Evolutionary conservation across 2,113 vertebrate species (phyloP).

Genomic region (Mobula birostris): DNA sequence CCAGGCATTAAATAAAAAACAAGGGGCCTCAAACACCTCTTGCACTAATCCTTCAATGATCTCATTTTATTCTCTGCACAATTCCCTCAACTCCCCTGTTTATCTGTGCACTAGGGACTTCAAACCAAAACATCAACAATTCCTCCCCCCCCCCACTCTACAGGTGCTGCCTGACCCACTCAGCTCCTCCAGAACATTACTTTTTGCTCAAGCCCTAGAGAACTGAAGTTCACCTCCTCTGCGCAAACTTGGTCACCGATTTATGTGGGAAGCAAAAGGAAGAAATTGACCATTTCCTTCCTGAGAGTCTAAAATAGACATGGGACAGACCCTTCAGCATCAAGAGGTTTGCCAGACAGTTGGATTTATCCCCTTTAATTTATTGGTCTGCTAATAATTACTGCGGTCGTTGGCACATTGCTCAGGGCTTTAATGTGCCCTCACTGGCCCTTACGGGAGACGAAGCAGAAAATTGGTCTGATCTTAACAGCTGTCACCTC

Average conservation of each 20-base stretch:
- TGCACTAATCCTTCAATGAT: too few relatives aligned
- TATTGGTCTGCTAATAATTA: constrained; percentile 2
- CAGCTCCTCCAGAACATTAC: too few relatives aligned
- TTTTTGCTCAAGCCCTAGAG: neutral
- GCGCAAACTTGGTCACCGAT: neutral
- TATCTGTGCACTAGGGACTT: too few relatives aligned
- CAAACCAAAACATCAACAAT: too few relatives aligned
- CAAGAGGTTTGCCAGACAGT: neutral
- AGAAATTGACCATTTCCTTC: constrained; percentile 3
- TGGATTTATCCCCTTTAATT: neutral
- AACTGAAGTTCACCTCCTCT: neutral
- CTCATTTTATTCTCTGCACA: too few relatives aligned
- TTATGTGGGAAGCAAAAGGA: neutral
- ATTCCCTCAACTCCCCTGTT: too few relatives aligned
- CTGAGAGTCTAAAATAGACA: neutral
- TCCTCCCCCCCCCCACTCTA: too few relatives aligned
- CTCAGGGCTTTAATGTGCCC: neutral
- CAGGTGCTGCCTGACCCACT: too few relatives aligned
- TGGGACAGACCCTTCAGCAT: too few relatives aligned
- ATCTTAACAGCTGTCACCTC: constrained; percentile 35
- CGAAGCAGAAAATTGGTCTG: constrained; percentile 28
- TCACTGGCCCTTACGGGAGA: neutral
- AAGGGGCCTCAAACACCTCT: neutral
- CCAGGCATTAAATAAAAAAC: neutral
- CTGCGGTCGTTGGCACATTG: constrained; percentile 15